Base-by-base conservation (phyloP, 2,113 vertebrate species). In the Nannospalax galili region DNA sequence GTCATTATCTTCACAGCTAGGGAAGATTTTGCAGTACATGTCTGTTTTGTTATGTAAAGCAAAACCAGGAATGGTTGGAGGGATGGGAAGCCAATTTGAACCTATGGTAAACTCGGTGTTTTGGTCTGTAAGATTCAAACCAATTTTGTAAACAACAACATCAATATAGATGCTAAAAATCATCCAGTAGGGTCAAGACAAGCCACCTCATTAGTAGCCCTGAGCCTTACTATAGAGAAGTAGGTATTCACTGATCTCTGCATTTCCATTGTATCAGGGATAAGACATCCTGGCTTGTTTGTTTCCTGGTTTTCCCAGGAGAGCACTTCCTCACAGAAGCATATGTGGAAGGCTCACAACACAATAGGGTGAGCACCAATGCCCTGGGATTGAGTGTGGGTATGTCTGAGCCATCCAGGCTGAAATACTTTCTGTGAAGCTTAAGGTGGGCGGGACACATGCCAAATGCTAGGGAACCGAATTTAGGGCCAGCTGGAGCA, bases 401-500 rank as follows among this genome's bases (percentile, higher is more conserved):
- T 45, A 26, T 75, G 56, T 65, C 16, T 3, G 15, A 91, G 77
- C 89, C 42, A 5, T 82, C 85, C 11, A 14, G 9, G 1, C 17
- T 26, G 22, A 1, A 1, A 35, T 95, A 69, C 84, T 92, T 86
- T 5, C 75, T 94, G 3, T 7, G 87, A 73, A 97, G 92, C 84
- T 84, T 95, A 77, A 73, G 85, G 86, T 70, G 79, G 88, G 22
- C 5, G 7, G 90, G 40, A 40, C 73, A 40, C 14, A 28, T 52
- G 72, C 72, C 60, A 3, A 58, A 84, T 75, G 75, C 90, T 88
- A 60, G 84, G 85, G 58, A 67, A 86, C 85, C 0, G 62, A 92
- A 97, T 82, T 93, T 56, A 22, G 95, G 96, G 93, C 94, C 97
- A 73, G 94, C 70, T 91, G 86, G 93, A 98, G 95, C 95, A 6